Conservation (phyloP, 2,797 vertebrate species). For the Peromyscus aztecus region DNA sequence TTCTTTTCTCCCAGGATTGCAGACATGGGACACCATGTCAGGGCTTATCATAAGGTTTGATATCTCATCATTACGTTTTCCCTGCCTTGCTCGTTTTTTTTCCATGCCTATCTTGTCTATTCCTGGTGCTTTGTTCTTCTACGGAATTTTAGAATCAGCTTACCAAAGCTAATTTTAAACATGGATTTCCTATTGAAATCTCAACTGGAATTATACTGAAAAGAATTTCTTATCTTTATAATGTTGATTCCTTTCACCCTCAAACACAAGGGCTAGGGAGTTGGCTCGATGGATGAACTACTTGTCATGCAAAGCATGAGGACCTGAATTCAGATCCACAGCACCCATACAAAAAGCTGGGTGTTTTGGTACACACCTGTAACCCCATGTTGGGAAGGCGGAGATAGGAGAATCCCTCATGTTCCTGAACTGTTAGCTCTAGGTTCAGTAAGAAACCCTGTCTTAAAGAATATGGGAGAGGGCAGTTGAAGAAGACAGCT, state of each 20-base stretch:
- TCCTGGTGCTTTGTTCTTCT: background rate
- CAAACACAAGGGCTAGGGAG: background rate
- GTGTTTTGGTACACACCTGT: background rate
- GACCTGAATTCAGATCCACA: background rate
- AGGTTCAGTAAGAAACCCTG: background rate
- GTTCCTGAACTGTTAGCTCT: background rate
- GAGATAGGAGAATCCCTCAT: background rate
- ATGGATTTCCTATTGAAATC: background rate
- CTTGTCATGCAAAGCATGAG: background rate
- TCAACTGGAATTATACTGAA: background rate
- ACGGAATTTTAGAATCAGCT: conserved; percentile 33
- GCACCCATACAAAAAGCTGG: background rate
- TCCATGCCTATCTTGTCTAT: background rate
- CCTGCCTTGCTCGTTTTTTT: background rate
- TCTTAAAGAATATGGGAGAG: background rate
- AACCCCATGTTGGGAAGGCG: background rate
- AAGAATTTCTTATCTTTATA: background rate
- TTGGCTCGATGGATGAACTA: background rate
- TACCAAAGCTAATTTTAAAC: conserved; percentile 35
- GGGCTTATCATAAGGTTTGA: background rate
- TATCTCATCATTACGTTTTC: background rate
- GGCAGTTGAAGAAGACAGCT: background rate
- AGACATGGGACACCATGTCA: background rate
- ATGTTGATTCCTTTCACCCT: background rate
- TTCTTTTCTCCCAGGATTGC: background rate